Evolutionary conservation across 2,888 invertebrate species (phyloP).

Genomic region (Zele albiditarsus): DNA sequence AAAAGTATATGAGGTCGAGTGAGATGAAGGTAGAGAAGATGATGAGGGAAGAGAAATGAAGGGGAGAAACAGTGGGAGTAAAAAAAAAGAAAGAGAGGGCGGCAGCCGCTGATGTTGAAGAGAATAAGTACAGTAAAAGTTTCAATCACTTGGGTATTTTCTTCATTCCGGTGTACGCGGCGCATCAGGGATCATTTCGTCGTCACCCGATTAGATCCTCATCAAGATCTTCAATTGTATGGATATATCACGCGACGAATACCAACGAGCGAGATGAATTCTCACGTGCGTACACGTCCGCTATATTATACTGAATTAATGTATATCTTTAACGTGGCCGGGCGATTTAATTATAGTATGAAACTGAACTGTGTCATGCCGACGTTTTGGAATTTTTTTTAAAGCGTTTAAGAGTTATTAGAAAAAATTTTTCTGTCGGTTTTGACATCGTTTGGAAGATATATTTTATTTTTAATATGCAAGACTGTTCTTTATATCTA

Average conservation of each 20-base stretch:
- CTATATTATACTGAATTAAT: conserved; percentile 1
- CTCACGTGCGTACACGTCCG: conserved; percentile 51
- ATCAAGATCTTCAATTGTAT: conserved; percentile 39
- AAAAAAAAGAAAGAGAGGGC: neutral
- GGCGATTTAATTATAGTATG: too few relatives aligned
- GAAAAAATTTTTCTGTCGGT: too few relatives aligned
- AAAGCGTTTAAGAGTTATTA: too few relatives aligned
- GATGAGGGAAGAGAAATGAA: conserved; percentile 3
- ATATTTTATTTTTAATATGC: too few relatives aligned
- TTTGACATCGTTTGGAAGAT: too few relatives aligned
- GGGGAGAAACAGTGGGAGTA: neutral
- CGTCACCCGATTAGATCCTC: conserved; percentile 36
- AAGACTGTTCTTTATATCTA: too few relatives aligned
- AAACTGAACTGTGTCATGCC: too few relatives aligned
- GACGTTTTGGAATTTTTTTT: too few relatives aligned
- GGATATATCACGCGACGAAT: conserved; percentile 29
- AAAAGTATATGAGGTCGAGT: neutral
- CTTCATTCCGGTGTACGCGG: conserved; percentile 3
- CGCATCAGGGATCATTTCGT: neutral
- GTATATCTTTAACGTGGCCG: neutral
- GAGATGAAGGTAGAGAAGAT: conserved; percentile 28
- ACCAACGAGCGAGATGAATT: conserved; percentile 33
- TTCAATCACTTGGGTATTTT: conserved; percentile 8
- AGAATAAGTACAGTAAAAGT: conserved; percentile 1
- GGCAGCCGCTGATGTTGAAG: neutral